Percentiles rank a stretch among this genome's conserved stretches.
These are phyloP conservation scores for Callopanchax toddi DNA, from an alignment of 2,113 vertebrate genomes.

Conservation along the genomic window DNA sequence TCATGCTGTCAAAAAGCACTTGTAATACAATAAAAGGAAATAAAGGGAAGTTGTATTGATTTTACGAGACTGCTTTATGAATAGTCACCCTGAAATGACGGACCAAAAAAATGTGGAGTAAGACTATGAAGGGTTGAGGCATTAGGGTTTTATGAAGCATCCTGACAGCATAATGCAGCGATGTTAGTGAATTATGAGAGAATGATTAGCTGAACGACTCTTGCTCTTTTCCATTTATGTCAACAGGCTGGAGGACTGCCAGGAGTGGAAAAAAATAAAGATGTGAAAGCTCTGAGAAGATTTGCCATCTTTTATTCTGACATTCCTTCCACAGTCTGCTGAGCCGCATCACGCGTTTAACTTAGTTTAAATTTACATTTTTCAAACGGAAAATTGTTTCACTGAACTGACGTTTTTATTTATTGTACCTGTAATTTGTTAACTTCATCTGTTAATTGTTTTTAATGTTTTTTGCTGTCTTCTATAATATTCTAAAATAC, in stretches of 20 bases:
- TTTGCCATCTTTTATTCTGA: slow-evolving; percentile 13
- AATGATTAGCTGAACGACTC: slow-evolving; percentile 14
- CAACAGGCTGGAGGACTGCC: slow-evolving; percentile 52
- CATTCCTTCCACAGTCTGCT: neutral
- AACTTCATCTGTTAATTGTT: neutral
- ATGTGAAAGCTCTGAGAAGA: slow-evolving; percentile 1
- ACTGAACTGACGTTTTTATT: slow-evolving; percentile 18
- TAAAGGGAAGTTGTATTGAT: slow-evolving; percentile 18
- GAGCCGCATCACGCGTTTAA: slow-evolving; percentile 20
- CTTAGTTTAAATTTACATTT: slow-evolving; percentile 7
- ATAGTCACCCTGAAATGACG: slow-evolving; percentile 14
- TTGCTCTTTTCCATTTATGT: slow-evolving; percentile 18
- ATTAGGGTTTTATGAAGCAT: slow-evolving; percentile 15
- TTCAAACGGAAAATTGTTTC: slow-evolving; percentile 14
- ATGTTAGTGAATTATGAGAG: slow-evolving; percentile 17
- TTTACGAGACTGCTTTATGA: slow-evolving; percentile 21
- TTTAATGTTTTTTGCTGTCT: slow-evolving; percentile 17
- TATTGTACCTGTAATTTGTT: slow-evolving; percentile 23
- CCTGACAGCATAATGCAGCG: slow-evolving; percentile 3
- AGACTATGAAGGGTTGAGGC: slow-evolving; percentile 9
- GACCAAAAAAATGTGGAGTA: slow-evolving; percentile 3
- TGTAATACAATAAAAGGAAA: slow-evolving; percentile 14
- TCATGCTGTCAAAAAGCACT: neutral
- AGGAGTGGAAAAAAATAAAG: neutral
- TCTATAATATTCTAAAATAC: slow-evolving; percentile 12